Base-by-base conservation (phyloP, 1,140 invertebrate genomes). In the Penaeus chinensis region DNA sequence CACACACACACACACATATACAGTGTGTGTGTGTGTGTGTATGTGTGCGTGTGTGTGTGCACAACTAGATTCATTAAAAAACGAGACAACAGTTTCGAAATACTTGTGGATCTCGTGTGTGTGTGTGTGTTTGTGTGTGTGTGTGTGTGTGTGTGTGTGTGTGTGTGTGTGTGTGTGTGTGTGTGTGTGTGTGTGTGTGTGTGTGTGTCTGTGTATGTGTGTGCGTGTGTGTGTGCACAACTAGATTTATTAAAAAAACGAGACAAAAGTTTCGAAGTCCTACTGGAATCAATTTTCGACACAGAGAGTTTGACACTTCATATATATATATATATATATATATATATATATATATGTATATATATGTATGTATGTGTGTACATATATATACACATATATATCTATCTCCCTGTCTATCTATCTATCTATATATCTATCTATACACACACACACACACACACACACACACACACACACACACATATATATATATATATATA, bases 121-220 rank as follows among this genome's bases (percentile, higher is more conserved):
- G 22, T 78, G 3, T 78, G 22, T 78, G 22, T 78, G 22, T 78
- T 1, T 16, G 22, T 78, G 22, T 78, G 22, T 78, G 22, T 78
- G 22, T 78, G 22, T 78, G 22, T 47, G 22, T 78, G 22, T 78
- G 22, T 78, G 22, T 78, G 22, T 37, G 22, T 78, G 37, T 37
- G 18, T 22, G 22, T 37, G 22, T 22, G 22, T 32, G 42, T 78
- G 42, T 78, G 42, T 78, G 42, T 78, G 42, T 78, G 42, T 78
- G 42, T 78, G 18, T 78, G 42, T 78, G 42, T 78, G 22, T 78
- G 42, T 78, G 42, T 78, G 42, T 78, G 42, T 78, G 42, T 78
- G 42, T 78, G 42, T 78, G 42, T 78, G 42, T 78, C 16, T 78
- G 42, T 37, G 22, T 32, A 47, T 37, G 22, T 78, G 22, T 32